These are phyloP conservation scores for Lucifuga dentata DNA, from an alignment of 2,113 vertebrate genomes.

Conservation along the genomic window DNA sequence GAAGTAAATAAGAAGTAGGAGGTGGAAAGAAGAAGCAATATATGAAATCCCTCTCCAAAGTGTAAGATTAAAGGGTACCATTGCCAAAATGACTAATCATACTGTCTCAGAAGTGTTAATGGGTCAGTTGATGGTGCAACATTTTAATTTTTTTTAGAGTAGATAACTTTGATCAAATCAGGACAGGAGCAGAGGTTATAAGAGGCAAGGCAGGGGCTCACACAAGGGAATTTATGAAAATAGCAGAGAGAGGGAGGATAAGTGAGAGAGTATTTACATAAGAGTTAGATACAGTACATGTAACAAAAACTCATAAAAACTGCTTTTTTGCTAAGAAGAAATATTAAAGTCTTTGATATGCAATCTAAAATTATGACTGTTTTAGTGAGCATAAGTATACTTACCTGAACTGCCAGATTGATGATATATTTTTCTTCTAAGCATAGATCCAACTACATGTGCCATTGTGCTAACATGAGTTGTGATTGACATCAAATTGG, in stretches of 20 bases:
- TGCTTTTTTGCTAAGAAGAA: too few species aligned
- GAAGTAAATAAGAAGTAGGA: conserved; percentile 58
- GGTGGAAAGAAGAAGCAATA: conserved; percentile 57
- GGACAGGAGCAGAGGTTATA: conserved; percentile 36
- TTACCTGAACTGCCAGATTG: too few species aligned
- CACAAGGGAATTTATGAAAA: conserved; percentile 13
- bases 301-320: too few species aligned
- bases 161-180: conserved; percentile 80
- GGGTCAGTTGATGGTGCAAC: conserved; percentile 71
- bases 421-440: too few species aligned
- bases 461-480: too few species aligned
- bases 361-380: too few species aligned
- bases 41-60: conserved; percentile 61
- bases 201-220: conserved; percentile 25
- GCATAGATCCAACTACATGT: too few species aligned
- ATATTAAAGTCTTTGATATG: too few species aligned
- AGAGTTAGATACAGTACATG: not conserved
- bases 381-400: too few species aligned
- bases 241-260: not conserved
- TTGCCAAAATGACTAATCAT: conserved; percentile 78
- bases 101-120: conserved; percentile 73
- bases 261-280: not conserved
- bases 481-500: too few species aligned
- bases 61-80: conserved; percentile 79
- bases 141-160: conserved; percentile 75